Evolutionary conservation across 2,113 vertebrate species (phyloP).

Genomic region (Corythornis vintsioides): DNA sequence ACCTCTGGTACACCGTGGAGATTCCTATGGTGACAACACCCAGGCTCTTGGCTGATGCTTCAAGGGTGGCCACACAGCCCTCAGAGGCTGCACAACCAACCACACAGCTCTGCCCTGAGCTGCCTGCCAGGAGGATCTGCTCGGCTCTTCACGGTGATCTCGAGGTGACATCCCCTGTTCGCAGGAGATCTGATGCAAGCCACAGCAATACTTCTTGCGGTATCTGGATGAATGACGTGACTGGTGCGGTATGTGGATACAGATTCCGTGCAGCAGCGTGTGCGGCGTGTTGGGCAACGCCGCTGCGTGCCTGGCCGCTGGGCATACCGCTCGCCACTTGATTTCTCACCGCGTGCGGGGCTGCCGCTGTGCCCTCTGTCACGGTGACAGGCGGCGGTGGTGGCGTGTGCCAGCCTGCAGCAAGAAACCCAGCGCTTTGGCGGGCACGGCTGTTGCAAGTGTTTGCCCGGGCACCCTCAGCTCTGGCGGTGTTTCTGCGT

Average conservation of each 20-base stretch:
- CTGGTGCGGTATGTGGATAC: accelerated
- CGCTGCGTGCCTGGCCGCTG: neutral
- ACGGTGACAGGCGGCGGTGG: accelerated
- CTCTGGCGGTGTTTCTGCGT: accelerated
- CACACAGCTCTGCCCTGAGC: neutral
- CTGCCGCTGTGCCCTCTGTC: accelerated
- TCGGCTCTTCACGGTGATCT: neutral
- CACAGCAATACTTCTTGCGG: neutral
- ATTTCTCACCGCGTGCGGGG: accelerated
- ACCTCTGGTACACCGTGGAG: neutral
- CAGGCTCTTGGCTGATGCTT: neutral
- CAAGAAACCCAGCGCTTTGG: neutral
- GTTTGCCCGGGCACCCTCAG: neutral
- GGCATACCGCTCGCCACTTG: neutral
- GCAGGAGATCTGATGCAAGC: neutral
- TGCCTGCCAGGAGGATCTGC: neutral
- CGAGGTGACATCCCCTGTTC: neutral
- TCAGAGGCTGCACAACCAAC: neutral
- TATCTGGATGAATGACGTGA: too few species aligned
- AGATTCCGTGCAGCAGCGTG: accelerated
- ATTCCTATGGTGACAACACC: accelerated
- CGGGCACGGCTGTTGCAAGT: neutral
- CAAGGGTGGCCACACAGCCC: too few species aligned
- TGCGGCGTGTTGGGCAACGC: neutral
- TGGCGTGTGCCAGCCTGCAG: neutral